Evolutionary conservation across 2,797 vertebrate species (phyloP), one percentile per base, ranked within the genome.

Genomic region (Prionace glauca): DNA sequence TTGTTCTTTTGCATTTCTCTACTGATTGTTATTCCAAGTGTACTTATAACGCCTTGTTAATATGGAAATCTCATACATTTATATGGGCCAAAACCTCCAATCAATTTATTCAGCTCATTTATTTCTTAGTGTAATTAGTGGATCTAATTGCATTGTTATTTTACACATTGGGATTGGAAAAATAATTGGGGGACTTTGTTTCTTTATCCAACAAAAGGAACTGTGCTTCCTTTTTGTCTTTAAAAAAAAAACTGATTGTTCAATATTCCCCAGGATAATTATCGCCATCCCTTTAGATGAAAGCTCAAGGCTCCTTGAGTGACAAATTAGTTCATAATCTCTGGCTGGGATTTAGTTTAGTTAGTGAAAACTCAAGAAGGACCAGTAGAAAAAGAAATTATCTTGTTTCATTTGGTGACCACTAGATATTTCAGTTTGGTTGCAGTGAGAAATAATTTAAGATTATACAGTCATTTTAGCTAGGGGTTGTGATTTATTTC

Each of bases 121-220:
- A 94, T 72, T 94, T 94, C 41, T 74, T 72, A 74, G 41, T 94
- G 5, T 32, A 94, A 72, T 94, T 74, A 74, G 69, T 72, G 41
- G 41, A 72, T 74, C 41, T 94, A 72, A 94, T 94, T 72, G 41
- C 92, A 26, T 41, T 74, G 36, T 50, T 94, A 26, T 45, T 72
- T 50, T 94, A 65, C 36, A 71, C 11, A 32, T 94, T 74, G 65
- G 45, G 69, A 69, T 72, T 94, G 65, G 65, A 94, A 72, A 94
- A 72, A 94, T 94, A 72, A 94, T 94, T 69, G 91, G n/a, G 45
- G 65, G n/a, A n/a, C 29, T 90, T 65, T 91, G n/a, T 65, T 91
- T 65, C 60, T 67, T 18, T n/a, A 91, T 91, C 88, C n/a, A 62
- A 91, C 60, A n/a, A 20, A 91, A 67, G 16, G 18, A 91, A 91